Conservation (phyloP, 2,113 vertebrate genomes). For the Phyllostomus hastatus region DNA sequence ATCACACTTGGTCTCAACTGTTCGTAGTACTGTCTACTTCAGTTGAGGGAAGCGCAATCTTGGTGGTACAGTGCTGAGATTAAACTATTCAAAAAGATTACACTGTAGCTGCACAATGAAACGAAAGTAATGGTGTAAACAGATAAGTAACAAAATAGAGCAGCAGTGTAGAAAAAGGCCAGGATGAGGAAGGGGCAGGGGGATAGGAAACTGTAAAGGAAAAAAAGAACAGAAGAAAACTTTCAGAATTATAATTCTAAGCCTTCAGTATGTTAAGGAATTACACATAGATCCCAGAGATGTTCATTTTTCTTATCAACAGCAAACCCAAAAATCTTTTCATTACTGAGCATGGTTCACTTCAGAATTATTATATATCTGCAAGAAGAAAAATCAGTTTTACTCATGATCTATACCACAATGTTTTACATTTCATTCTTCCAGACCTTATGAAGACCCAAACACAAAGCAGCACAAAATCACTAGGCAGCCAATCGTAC, state of each 20-base stretch:
- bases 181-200: background rate
- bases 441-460: background rate
- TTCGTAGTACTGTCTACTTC: background rate
- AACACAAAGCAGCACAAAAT: constrained; percentile 21
- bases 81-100: background rate
- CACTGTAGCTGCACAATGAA: background rate
- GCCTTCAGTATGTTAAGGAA: background rate
- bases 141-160: background rate
- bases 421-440: constrained; percentile 6
- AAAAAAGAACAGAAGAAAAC: background rate
- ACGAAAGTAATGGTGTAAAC: background rate
- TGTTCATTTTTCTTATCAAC: background rate
- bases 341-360: background rate
- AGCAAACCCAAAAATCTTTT: background rate
- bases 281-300: background rate
- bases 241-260: background rate
- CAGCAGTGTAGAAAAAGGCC: background rate
- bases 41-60: background rate
- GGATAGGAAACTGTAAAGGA: background rate
- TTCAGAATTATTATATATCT: background rate
- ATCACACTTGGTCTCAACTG: background rate
- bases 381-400: constrained; percentile 8
- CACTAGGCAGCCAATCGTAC: background rate
- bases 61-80: background rate
- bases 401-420: background rate